Conservation (phyloP, 2,797 vertebrate genomes). For the Clarias laeviceps region DNA sequence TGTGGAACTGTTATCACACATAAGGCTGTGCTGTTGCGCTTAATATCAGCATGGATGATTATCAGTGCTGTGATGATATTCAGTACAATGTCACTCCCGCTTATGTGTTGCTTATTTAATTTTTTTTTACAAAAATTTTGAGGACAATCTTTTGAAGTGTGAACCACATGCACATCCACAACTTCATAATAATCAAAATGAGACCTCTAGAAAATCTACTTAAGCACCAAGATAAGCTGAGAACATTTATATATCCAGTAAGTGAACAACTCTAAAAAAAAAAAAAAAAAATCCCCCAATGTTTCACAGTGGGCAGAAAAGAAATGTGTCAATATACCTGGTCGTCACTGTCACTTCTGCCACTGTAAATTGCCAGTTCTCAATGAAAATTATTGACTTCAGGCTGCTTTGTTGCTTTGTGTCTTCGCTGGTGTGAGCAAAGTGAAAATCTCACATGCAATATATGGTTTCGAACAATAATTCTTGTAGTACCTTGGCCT, state of each 20-base stretch:
- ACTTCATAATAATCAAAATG: neutral
- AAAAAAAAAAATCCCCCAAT: neutral
- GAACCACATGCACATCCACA: neutral
- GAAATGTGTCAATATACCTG: neutral
- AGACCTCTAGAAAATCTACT: neutral
- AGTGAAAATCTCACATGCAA: neutral
- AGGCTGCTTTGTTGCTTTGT: neutral
- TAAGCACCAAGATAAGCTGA: neutral
- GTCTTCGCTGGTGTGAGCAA: neutral
- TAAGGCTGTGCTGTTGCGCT: too few species aligned
- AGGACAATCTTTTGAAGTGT: too few species aligned
- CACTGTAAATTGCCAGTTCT: neutral
- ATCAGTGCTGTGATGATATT: too few species aligned
- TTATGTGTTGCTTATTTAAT: too few species aligned
- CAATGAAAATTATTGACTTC: neutral
- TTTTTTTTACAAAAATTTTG: too few species aligned
- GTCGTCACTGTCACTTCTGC: neutral
- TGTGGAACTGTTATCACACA: too few species aligned
- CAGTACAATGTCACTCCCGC: too few species aligned
- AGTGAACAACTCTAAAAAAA: neutral
- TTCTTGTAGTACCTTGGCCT: neutral
- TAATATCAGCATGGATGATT: too few species aligned
- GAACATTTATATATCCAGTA: neutral
- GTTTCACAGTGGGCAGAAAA: neutral
- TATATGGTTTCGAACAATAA: neutral